These are phyloP conservation scores for Periophthalmus modestus DNA, from an alignment of 2,113 vertebrate genomes.

Conservation along the genomic window DNA sequence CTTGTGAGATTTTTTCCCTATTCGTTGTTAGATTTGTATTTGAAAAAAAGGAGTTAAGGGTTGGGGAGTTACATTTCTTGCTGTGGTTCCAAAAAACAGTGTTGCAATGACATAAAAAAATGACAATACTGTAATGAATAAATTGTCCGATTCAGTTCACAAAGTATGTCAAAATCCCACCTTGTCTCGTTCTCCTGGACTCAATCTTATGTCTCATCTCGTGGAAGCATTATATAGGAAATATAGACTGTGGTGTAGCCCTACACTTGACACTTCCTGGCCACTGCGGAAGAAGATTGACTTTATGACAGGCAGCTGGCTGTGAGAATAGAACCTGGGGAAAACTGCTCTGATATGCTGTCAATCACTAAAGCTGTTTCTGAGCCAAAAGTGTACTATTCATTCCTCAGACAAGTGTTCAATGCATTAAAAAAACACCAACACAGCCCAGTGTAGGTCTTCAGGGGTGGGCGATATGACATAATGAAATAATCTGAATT, in stretches of 20 bases:
- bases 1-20: too few relatives aligned
- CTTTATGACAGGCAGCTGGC: conserved; percentile 22
- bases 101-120: not conserved
- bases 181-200: not conserved
- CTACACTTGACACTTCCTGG: not conserved
- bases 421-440: conserved; percentile 20
- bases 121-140: too few relatives aligned
- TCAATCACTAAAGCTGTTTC: conserved; percentile 37
- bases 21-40: too few relatives aligned
- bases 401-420: conserved; percentile 34
- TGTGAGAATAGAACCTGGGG: conserved; percentile 25
- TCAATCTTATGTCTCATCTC: not conserved
- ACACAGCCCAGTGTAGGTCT: conserved; percentile 21
- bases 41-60: not conserved
- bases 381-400: conserved; percentile 33
- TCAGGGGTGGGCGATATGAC: too few relatives aligned
- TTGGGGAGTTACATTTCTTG: too few relatives aligned
- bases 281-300: conserved; percentile 1
- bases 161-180: too few relatives aligned
- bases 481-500: too few relatives aligned
- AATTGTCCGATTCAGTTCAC: too few relatives aligned
- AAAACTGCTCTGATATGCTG: conserved; percentile 25
- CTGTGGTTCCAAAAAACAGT: too few relatives aligned
- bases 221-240: not conserved
- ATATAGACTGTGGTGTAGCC: conserved; percentile 23